phyloP scores from a whole-genome alignment of 30 jellyfish, hydroid and myxozoan genomes.

The Hydractinia echinata region DNA sequence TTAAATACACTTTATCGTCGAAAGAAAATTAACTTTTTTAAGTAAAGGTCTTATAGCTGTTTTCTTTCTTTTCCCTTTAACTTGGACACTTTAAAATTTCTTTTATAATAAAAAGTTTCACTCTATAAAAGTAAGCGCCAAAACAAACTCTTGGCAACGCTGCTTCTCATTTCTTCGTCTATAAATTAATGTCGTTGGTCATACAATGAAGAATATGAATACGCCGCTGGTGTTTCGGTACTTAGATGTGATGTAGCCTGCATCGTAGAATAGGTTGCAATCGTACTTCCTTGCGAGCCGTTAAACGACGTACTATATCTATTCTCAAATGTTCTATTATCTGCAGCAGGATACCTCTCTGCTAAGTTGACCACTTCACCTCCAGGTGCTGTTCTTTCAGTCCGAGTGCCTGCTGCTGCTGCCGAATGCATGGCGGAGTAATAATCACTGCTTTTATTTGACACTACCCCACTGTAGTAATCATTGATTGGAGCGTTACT shows the following conservation, averaged over 20 bases:
- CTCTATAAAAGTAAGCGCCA: constrained; percentile 2
- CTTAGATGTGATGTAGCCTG: constrained; percentile 4
- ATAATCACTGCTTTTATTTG: constrained; percentile 6
- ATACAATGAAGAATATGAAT: constrained; percentile 5
- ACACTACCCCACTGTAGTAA: neutral
- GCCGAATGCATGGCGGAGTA: constrained; percentile 19
- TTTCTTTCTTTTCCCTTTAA: too few relatives aligned
- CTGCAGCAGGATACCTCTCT: constrained; percentile 14
- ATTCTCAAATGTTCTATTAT: constrained; percentile 10
- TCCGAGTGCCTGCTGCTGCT: constrained; percentile 4
- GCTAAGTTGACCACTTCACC: neutral
- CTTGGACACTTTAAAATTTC: too few relatives aligned
- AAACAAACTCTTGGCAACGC: neutral
- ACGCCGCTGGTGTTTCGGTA: constrained; percentile 26
- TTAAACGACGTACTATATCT: constrained; percentile 17
- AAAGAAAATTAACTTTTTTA: too few relatives aligned
- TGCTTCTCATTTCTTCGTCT: constrained; percentile 2
- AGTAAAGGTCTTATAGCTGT: too few relatives aligned
- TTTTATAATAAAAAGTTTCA: too few relatives aligned
- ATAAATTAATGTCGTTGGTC: constrained; percentile 22
- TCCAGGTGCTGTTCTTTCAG: constrained; percentile 5
- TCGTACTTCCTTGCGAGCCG: constrained; percentile 23
- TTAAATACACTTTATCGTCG: too few relatives aligned
- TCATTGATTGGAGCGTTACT: constrained; percentile 4
- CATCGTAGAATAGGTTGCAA: constrained; percentile 8